phyloP scores from a whole-genome alignment of 2,888 invertebrate genomes.

The Athalia circularis region DNA sequence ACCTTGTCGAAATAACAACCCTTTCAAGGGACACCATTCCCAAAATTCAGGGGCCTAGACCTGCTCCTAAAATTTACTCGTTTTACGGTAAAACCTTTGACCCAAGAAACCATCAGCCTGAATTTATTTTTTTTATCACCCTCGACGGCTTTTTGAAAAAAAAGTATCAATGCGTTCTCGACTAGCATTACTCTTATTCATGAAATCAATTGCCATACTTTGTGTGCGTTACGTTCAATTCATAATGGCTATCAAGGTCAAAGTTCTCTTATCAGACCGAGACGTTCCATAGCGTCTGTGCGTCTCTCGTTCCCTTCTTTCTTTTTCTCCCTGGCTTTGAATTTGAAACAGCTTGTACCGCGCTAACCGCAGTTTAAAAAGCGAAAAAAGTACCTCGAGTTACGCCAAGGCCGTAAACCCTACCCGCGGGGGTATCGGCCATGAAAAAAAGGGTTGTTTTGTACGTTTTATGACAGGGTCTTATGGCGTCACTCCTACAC shows the following conservation, averaged over 20 bases:
- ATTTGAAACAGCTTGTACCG: constrained; percentile 40
- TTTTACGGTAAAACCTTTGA: not conserved
- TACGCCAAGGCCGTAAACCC: constrained; percentile 56
- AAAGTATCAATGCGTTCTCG: not conserved
- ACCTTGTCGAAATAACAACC: constrained; percentile 43
- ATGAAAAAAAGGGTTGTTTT: constrained; percentile 63
- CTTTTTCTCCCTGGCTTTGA: not conserved
- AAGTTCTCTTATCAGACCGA: constrained; percentile 33
- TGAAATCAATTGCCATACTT: not conserved
- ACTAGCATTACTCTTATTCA: not conserved
- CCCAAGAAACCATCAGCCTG: not conserved
- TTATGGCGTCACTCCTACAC: constrained; percentile 55
- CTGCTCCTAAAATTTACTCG: constrained; percentile 3
- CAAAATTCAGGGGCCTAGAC: not conserved
- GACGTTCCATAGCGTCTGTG: not conserved
- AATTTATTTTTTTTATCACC: not conserved
- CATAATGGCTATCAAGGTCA: constrained; percentile 14
- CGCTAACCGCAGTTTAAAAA: constrained; percentile 41
- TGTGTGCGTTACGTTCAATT: not conserved
- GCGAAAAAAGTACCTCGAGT: constrained; percentile 36
- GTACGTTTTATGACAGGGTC: constrained; percentile 56
- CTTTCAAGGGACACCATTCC: constrained; percentile 21
- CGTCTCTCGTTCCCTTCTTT: not conserved
- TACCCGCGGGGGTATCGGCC: constrained; percentile 21
- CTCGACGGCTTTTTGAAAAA: not conserved